Evolutionary conservation across 1,140 invertebrate species (phyloP).

Genomic region (Muscidifurax raptorellus): DNA sequence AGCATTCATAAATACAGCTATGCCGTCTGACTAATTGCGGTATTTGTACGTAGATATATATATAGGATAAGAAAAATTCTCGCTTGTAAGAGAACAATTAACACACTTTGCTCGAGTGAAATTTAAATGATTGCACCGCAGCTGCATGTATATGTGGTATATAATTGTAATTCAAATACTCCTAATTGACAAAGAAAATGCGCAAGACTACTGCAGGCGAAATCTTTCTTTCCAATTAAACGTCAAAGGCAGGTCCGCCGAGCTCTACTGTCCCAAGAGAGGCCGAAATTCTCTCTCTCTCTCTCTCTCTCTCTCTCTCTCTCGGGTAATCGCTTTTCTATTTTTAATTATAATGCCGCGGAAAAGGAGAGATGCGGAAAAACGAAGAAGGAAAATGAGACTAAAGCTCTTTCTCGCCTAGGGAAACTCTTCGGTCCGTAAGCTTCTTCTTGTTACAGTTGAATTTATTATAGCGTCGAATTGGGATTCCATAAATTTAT

Average conservation of each 20-base stretch:
- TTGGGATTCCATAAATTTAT: too few relatives aligned
- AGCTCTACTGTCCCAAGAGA: not conserved
- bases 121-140: too few relatives aligned
- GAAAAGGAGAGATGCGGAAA: not conserved
- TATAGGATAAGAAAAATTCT: too few relatives aligned
- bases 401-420: too few relatives aligned
- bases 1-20: too few relatives aligned
- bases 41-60: too few relatives aligned
- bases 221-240: constrained; percentile 3
- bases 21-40: too few relatives aligned
- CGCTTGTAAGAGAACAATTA: too few relatives aligned
- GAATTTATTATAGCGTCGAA: not conserved
- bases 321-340: constrained; percentile 5
- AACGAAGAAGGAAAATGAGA: not conserved
- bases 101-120: too few relatives aligned
- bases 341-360: constrained; percentile 20
- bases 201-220: not conserved
- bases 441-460: not conserved
- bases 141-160: too few relatives aligned
- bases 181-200: not conserved
- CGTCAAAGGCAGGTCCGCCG: not conserved
- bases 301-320: not conserved
- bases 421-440: not conserved
- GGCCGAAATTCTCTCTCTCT: not conserved
- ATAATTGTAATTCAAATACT: too few relatives aligned